Evolutionary conservation across 1,140 invertebrate genomes (phyloP).

Genomic region (Argopecten irradians): DNA sequence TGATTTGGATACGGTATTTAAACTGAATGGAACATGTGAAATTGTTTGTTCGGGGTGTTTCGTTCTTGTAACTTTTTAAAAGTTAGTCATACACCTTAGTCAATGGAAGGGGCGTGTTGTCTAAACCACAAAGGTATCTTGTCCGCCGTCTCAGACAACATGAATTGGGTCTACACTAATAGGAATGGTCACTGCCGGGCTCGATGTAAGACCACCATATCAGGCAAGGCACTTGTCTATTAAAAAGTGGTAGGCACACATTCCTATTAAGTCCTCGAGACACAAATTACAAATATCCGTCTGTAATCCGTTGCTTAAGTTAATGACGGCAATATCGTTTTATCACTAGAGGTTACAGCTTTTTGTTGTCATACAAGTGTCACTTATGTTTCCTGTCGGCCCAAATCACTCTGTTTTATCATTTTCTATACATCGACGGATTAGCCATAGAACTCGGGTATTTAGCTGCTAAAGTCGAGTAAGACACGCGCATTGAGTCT

Average conservation of each 20-base stretch:
- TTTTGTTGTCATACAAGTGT: conserved; percentile 16
- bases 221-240: conserved; percentile 6
- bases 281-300: conserved; percentile 2
- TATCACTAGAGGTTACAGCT: not conserved
- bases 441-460: conserved; percentile 41
- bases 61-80: conserved; percentile 11
- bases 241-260: conserved; percentile 14
- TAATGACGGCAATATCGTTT: not conserved
- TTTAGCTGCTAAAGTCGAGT: conserved; percentile 44
- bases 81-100: conserved; percentile 2
- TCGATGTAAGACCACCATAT: not conserved
- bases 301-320: not conserved
- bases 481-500: conserved; percentile 53
- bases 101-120: not conserved
- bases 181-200: not conserved
- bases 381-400: not conserved
- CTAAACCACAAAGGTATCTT: conserved; percentile 3
- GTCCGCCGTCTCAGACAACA: not conserved
- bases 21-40: not conserved
- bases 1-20: conserved; percentile 11
- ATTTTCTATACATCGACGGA: conserved; percentile 44
- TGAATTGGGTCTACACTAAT: not conserved
- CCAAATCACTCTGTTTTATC: not conserved
- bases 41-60: conserved; percentile 22
- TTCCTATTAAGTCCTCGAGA: not conserved